Evolutionary conservation across 2,113 vertebrate genomes (phyloP).

Genomic region (Erythrolamprus reginae): DNA sequence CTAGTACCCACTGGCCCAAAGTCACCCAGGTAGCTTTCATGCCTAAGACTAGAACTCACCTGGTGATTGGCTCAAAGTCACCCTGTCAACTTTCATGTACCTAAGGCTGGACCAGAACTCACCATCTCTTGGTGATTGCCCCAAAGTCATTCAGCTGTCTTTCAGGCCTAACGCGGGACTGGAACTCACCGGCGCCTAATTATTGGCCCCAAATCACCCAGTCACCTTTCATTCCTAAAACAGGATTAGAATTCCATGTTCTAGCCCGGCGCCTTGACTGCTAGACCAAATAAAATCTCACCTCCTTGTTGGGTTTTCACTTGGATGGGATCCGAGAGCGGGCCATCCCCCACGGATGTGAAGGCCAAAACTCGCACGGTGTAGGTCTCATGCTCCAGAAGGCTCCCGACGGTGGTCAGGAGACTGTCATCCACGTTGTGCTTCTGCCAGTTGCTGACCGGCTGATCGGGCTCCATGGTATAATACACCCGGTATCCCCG

Average conservation of each 20-base stretch:
- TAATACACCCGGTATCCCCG: conserved; percentile 94
- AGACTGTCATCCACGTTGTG: conserved; percentile 95
- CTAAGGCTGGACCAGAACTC: neutral
- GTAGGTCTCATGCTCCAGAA: conserved; percentile 89
- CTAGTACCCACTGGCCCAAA: neutral
- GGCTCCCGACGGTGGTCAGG: conserved; percentile 90
- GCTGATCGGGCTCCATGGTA: conserved; percentile 89
- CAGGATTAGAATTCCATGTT: neutral
- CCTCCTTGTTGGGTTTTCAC: conserved; percentile 96
- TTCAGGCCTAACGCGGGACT: neutral
- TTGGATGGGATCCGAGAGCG: conserved; percentile 92
- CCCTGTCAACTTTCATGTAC: neutral
- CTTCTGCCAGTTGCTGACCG: conserved; percentile 91
- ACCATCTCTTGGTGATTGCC: rapidly evolving
- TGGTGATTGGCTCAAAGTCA: neutral
- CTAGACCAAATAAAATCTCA: conserved; percentile 48
- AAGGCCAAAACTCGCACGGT: conserved; percentile 92
- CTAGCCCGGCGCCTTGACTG: neutral
- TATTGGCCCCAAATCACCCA: neutral
- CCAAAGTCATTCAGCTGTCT: neutral
- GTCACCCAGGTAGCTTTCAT: neutral
- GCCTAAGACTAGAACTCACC: neutral
- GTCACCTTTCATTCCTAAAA: neutral
- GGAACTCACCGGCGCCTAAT: neutral
- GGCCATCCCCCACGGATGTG: conserved; percentile 94